Evolutionary conservation across 2,113 vertebrate genomes (phyloP).

Genomic region (Candoia aspera): DNA sequence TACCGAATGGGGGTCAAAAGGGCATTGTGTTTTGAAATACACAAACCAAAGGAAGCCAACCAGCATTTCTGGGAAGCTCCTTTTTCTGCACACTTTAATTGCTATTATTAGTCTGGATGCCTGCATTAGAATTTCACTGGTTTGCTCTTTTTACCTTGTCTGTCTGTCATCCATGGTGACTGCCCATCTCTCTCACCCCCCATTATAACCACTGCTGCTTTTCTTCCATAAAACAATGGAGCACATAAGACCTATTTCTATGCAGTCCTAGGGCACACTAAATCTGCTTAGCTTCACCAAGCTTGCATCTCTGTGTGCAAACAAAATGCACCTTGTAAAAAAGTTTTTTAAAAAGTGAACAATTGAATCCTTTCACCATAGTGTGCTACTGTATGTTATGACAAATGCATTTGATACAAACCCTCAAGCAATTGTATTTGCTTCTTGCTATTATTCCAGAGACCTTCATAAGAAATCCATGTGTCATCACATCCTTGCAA

Average conservation of each 20-base stretch:
- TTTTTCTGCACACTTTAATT: background rate
- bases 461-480: background rate
- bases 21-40: background rate
- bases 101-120: background rate
- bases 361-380: background rate
- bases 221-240: background rate
- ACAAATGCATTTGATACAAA: background rate
- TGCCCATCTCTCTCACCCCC: background rate
- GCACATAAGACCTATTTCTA: background rate
- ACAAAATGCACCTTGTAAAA: background rate
- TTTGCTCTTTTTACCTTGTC: background rate
- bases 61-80: background rate
- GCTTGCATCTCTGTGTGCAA: background rate
- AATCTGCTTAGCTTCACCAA: background rate
- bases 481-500: background rate
- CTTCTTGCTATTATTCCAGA: background rate
- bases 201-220: background rate
- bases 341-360: background rate
- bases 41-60: background rate
- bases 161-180: background rate
- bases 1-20: background rate
- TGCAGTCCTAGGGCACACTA: background rate
- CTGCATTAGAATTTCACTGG: background rate
- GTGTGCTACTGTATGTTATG: background rate
- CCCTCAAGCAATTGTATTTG: background rate